Conservation (phyloP, 2,113 vertebrate genomes). For the Ornithorhynchus anatinus region DNA sequence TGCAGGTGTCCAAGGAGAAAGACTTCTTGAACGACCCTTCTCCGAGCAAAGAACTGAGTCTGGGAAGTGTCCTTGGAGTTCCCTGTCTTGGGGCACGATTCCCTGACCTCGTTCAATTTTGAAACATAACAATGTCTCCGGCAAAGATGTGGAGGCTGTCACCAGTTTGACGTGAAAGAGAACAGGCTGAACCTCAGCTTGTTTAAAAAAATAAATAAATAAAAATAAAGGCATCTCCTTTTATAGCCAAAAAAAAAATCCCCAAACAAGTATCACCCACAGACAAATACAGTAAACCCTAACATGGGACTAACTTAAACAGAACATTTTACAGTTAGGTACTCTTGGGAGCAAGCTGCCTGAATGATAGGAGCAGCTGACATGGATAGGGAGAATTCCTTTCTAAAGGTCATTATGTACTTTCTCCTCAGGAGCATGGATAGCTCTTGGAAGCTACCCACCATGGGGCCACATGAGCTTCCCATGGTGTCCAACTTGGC, state of each 20-base stretch:
- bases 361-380: slow-evolving; percentile 35
- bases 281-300: slow-evolving; percentile 40
- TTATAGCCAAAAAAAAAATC: background rate
- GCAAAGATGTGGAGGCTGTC: no score
- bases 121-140: no score
- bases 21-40: no score
- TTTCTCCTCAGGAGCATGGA: background rate
- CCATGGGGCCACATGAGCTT: background rate
- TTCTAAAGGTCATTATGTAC: slow-evolving; percentile 36
- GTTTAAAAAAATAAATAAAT: no score
- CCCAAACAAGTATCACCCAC: slow-evolving; percentile 14
- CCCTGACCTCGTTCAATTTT: no score
- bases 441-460: background rate
- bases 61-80: no score
- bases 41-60: no score
- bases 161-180: no score
- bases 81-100: no score
- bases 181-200: no score
- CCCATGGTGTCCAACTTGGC: background rate
- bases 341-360: background rate
- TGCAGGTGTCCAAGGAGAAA: no score
- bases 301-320: slow-evolving; percentile 14
- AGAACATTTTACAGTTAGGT: background rate
- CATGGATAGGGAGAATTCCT: slow-evolving; percentile 21
- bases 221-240: slow-evolving; percentile 22